Evolutionary conservation across 2,113 vertebrate species (phyloP), one percentile per base, ranked within the genome.

Genomic region (Micronycteris hirsuta): DNA sequence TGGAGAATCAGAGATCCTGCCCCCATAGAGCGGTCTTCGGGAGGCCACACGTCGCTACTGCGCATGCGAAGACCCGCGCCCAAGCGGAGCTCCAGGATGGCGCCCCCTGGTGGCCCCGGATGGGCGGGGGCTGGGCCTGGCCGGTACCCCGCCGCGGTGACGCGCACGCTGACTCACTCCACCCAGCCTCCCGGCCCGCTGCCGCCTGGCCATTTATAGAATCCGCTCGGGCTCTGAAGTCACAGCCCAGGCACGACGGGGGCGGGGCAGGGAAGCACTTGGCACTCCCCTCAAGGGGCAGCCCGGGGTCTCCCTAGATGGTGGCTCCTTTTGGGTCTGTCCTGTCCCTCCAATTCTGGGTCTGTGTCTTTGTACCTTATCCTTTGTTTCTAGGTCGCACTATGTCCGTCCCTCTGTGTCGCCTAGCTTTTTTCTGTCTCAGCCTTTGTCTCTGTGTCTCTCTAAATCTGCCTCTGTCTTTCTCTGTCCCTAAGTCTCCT

Each of bases 181-280:
- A 58, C 56, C 61, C 36, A 19, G 54, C 65, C 86, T 54, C 80
- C 20, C 26, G 26, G 41, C 14, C 74, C 1, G 74, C 87, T 4
- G 94, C 92, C 22, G 76, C 89, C 67, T 97, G 97, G 96, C 97
- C 97, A 97, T 97, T 97, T 97, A 97, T 97, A 97, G 97, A 47
- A 87, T 95, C 94, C n/a, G 86, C 91, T 56, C 49, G 11, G 87
- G 54, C 95, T 86, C 96, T 97, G 94, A 93, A 92, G 96, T 98
- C 96, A 96, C 83, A 1, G 89, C 58, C 33, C 91, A 80, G 80
- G 97, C 95, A 96, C 86, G 95, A 92, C 86, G 76, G 49, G 86
- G 91, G 93, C 86, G 95, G 92, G 31, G 52, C 19, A 45, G 81
- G 71, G 58, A n/a, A n/a, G 76, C 65, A 45, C 82, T 26, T 38